phyloP scores from a whole-genome alignment of 2,888 invertebrate species.

The Drosophila limbata region DNA sequence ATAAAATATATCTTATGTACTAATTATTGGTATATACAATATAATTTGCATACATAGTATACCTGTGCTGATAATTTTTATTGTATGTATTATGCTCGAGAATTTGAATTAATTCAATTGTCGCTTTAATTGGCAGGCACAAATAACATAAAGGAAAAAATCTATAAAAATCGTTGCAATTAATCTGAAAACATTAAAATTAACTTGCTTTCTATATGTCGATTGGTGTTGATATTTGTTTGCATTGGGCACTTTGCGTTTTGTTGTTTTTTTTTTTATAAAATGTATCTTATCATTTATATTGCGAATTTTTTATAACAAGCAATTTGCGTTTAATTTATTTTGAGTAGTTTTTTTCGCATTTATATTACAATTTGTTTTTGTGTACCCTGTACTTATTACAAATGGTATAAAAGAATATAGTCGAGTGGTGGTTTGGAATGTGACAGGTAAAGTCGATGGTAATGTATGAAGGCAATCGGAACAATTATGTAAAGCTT shows the following conservation, averaged over 20 bases:
- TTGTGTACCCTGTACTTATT: neutral
- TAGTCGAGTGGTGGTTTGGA: neutral
- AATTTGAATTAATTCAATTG: constrained; percentile 50
- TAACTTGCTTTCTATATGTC: neutral
- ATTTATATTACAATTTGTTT: constrained; percentile 12
- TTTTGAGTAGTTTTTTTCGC: constrained; percentile 18
- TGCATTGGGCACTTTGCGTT: constrained; percentile 5
- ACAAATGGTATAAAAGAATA: neutral
- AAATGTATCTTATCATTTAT: constrained; percentile 32
- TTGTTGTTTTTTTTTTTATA: neutral
- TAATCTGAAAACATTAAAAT: constrained; percentile 47
- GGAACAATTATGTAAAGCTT: neutral
- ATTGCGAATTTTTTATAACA: constrained; percentile 40
- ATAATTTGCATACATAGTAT: constrained; percentile 1
- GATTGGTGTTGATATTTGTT: constrained; percentile 8
- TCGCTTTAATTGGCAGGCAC: constrained; percentile 54
- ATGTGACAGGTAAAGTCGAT: neutral
- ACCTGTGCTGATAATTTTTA: neutral
- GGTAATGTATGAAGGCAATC: neutral
- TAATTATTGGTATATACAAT: neutral
- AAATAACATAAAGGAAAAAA: constrained; percentile 31
- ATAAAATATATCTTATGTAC: neutral
- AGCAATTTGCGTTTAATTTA: constrained; percentile 47
- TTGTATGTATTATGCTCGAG: neutral
- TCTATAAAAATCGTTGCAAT: constrained; percentile 34